Evolutionary conservation across 2,888 invertebrate species (phyloP).

Genomic region (Zygogramma bicolorata): DNA sequence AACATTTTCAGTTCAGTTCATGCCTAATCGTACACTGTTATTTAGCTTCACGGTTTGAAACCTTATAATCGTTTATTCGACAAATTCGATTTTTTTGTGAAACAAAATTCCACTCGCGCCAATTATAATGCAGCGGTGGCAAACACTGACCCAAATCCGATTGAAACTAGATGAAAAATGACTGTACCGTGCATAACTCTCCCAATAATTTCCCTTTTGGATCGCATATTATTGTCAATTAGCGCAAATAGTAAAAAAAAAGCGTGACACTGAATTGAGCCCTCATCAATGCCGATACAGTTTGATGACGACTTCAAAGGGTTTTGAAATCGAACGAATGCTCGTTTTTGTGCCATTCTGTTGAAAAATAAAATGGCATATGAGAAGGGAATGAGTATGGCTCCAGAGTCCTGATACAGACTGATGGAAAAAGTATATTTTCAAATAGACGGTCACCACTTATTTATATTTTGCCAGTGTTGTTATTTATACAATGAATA

Average conservation of each 20-base stretch:
- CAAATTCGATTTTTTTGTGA: not conserved
- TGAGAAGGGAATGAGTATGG: not conserved
- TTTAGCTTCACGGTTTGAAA: too few species aligned
- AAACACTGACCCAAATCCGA: not conserved
- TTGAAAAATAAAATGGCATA: not conserved
- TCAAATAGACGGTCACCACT: too few species aligned
- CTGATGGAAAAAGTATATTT: not conserved
- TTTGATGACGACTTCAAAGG: conserved; percentile 6
- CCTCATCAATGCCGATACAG: not conserved
- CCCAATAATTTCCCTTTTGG: not conserved
- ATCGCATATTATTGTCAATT: not conserved
- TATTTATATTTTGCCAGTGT: too few species aligned
- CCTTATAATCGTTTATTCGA: too few species aligned
- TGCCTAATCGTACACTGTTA: too few species aligned
- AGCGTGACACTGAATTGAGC: not conserved
- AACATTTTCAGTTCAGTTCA: too few species aligned
- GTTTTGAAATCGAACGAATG: not conserved
- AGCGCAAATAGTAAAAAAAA: conserved; percentile 1
- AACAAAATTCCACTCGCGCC: not conserved
- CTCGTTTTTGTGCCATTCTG: not conserved
- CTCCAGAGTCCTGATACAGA: not conserved
- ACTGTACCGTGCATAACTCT: not conserved
- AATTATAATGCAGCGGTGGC: not conserved
- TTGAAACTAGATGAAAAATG: not conserved
- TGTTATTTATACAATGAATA: too few species aligned